phyloP scores from a whole-genome alignment of 2,113 vertebrate genomes.

The Petromus typicus region DNA sequence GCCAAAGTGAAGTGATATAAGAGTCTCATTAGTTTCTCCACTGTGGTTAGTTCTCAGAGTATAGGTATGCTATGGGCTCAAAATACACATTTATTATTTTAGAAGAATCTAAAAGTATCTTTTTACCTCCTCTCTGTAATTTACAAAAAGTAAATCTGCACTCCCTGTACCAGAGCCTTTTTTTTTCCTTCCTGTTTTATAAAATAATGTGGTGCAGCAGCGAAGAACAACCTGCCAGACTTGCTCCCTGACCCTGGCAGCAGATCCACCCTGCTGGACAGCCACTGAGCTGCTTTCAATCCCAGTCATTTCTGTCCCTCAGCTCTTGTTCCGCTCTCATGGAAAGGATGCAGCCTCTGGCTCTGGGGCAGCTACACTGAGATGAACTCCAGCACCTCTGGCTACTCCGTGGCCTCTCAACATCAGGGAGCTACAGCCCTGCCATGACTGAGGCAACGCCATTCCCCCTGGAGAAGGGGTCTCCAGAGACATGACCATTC shows the following conservation, averaged over 20 bases:
- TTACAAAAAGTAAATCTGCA: neutral
- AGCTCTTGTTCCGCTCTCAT: neutral
- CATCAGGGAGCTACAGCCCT: neutral
- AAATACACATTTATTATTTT: neutral
- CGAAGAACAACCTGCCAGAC: neutral
- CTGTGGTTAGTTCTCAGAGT: neutral
- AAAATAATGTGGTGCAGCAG: neutral
- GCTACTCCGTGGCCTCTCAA: neutral
- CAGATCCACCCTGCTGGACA: neutral
- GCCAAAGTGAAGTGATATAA: neutral
- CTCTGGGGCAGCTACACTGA: neutral
- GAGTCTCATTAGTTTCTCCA: neutral
- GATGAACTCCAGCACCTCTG: neutral
- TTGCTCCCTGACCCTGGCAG: neutral
- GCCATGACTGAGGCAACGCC: neutral
- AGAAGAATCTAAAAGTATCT: neutral
- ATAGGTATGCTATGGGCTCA: neutral
- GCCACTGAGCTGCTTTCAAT: neutral
- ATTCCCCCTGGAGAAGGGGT: no score
- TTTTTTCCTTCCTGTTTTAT: neutral
- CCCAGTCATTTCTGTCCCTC: neutral
- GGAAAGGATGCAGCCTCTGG: neutral
- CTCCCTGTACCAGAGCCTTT: neutral
- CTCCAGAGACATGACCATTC: neutral
- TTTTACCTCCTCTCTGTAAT: neutral